phyloP scores from a whole-genome alignment of 2,888 invertebrate genomes.

The Clepsis dumicolana region DNA sequence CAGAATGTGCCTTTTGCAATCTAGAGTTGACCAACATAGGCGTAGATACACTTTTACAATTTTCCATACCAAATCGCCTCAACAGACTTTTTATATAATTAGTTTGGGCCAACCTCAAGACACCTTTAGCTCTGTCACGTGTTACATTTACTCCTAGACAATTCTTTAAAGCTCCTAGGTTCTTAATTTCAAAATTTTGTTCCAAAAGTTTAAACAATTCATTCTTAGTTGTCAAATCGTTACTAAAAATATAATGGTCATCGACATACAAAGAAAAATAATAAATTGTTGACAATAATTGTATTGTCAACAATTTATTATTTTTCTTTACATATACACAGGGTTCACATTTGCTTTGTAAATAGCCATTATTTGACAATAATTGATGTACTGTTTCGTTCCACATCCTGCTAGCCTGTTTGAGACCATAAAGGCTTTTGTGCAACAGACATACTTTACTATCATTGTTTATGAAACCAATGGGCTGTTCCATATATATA shows the following conservation, averaged over 20 bases:
- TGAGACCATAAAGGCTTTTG: background rate
- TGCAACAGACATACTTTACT: constrained; percentile 10
- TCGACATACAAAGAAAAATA: constrained; percentile 11
- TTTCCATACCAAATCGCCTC: background rate
- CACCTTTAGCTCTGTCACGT: background rate
- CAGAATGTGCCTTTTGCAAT: constrained; percentile 10
- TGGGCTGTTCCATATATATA: constrained; percentile 33
- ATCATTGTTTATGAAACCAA: background rate
- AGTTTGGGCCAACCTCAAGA: background rate
- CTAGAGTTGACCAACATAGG: constrained; percentile 42
- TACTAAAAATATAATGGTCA: constrained; percentile 6
- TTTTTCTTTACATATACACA: background rate
- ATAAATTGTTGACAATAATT: no score
- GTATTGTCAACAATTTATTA: background rate
- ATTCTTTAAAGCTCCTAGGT: background rate
- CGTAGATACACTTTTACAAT: constrained; percentile 44
- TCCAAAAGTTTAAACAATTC: background rate
- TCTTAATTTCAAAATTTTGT: background rate
- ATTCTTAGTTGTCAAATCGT: background rate
- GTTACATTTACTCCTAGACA: background rate
- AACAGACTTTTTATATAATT: background rate
- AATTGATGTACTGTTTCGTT: background rate
- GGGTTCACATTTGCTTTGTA: constrained; percentile 12
- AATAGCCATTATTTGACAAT: background rate
- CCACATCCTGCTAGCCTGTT: constrained; percentile 17